Base-by-base conservation (phyloP, 2,113 vertebrate species). In the Thunnus thynnus region DNA sequence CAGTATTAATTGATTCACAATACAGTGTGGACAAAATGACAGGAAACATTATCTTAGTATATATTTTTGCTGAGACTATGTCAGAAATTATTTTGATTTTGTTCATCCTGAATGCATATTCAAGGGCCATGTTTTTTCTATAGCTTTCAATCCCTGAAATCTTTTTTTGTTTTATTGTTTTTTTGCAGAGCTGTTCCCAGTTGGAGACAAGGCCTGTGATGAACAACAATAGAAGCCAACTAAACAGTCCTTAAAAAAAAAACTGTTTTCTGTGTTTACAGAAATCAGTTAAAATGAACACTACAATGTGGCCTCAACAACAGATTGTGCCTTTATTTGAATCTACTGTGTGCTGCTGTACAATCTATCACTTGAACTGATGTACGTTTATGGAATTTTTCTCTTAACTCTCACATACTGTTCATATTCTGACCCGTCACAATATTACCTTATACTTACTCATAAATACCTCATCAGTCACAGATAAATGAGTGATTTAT, bases 141-240 rank as follows among this genome's bases (percentile, higher is more conserved):
- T 30, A 30, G 27, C 27, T 30, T 41, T 9, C 7, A 41, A 41
- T 9, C 36, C 9, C 51, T 78, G 5, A 76, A 30, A 18, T 67
- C 4, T 22, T 41, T 9, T 62, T 2, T 32, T 3, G 2, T 52
- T 70, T 50, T n/a, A 9, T 63, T 32, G 0, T 88, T 79, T 75
- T 78, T 4, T 80, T 85, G 44, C 88, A 97, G 97, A 93, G 96
- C 96, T 78, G 73, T 95, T 61, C 96, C 96, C 41, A 87, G 88
- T 51, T 97, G 97, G 96, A 96, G 97, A 92, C 95, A 96, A 92
- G 96, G 80, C 47, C 16, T 95, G 12, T 96, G 96, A 94, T 22
- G 12, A 61, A 13, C 27, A 64, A 5, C 14, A 32, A 0, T 44
- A 3, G n/a, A 70, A 46, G 17, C 13, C 13, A 44, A 13, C 2